phyloP scores from a whole-genome alignment of 2,113 vertebrate species.

The Acrocephalus kingi region DNA sequence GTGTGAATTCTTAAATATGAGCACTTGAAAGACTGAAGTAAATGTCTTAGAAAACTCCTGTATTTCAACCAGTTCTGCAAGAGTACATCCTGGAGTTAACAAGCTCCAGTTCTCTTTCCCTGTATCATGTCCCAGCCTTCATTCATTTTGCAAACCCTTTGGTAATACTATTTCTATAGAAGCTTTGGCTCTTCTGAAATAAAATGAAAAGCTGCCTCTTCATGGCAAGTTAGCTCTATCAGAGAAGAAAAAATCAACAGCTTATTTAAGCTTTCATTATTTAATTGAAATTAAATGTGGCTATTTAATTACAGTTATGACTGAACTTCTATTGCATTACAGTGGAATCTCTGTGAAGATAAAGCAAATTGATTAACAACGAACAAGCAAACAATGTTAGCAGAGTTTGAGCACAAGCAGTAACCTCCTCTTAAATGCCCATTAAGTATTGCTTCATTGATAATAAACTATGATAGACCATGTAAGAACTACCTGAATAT shows the following conservation, averaged over 20 bases:
- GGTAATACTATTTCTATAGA: not conserved
- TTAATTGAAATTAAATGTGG: not conserved
- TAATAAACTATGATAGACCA: not conserved
- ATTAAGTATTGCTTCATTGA: slow-evolving; percentile 16
- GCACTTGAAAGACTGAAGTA: not conserved
- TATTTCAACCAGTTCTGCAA: not conserved
- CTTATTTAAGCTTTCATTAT: slow-evolving; percentile 32
- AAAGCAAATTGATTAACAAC: slow-evolving; percentile 54
- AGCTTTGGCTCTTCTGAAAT: not conserved
- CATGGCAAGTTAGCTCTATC: slow-evolving; percentile 25
- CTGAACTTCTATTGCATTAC: not conserved
- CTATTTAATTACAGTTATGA: not conserved
- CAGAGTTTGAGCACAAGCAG: not conserved
- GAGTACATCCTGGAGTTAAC: not conserved
- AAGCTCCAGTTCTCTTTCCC: not conserved
- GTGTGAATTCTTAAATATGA: not conserved
- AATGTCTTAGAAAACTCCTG: not conserved
- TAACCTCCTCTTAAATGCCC: slow-evolving; percentile 32
- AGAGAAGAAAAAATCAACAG: slow-evolving; percentile 36
- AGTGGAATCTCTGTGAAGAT: not conserved
- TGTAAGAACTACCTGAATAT: not conserved
- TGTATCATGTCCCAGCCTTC: not conserved
- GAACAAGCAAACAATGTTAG: slow-evolving; percentile 46
- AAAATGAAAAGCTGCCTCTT: not conserved
- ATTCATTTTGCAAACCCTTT: not conserved